Base-by-base conservation (phyloP, 2,888 invertebrate genomes). In the Mongoloraphidia duomilia region DNA sequence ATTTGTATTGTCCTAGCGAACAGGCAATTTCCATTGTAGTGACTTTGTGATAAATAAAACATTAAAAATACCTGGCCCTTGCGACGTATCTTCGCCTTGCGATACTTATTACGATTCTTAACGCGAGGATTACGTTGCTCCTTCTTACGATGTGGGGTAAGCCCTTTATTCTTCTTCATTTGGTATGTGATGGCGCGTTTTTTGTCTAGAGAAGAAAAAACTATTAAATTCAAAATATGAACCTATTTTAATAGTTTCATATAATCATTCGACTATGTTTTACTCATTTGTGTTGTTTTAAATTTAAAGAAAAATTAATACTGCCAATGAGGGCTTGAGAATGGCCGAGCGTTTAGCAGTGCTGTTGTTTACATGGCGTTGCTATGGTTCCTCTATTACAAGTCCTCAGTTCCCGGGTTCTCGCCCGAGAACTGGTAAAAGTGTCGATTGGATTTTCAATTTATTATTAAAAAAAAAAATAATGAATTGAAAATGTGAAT, bases 111-210 rank as follows among this genome's bases (percentile, higher is more conserved):
- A 58, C 89, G 83, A 65, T 96, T 88, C 66, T 94, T 95, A 6
- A 97, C 94, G 60, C 97, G 78, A 1, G 96, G 96, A 75, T 97
- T 96, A 53, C 92, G 78, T 58, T 83, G 79, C 61, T 92, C 92
- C 66, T 93, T 95, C 69, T 90, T 94, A 54, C 93, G 80, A 57
- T 84, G 77, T 0, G 94, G 91, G 37, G 85, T 92, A 13, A 96
- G 73, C 12, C 96, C 96, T 68, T 92, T 95, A 63, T 97, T 97
- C 68, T 96, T 96, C 14, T 87, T 84, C 63, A 96, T 96, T 76
- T 94, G 80, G 64, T 92, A 91, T 2, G 89, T 93, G 54, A 95
- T 94, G 47, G 80, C 79, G 58, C 95, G 76, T 62, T 91, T 92
- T 45, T 73, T 78, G 38, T 61, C 63, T 33, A 57, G 58, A 49